Conservation (phyloP, 2,888 invertebrate genomes). For the Dolichomitus sp. region DNA sequence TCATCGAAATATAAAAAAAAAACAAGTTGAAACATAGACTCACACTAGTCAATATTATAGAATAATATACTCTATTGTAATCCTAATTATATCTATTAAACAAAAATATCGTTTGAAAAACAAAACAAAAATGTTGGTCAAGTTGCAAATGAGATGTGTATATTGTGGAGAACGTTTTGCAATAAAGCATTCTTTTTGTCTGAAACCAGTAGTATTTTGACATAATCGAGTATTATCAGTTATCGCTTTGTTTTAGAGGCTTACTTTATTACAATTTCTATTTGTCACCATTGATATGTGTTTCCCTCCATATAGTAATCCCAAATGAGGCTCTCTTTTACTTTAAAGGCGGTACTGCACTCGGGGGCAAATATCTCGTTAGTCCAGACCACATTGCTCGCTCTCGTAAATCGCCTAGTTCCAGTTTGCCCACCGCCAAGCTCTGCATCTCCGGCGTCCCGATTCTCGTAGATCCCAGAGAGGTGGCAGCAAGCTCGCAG, state of each 20-base stretch:
- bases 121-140: no score
- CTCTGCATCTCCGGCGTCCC: conserved; percentile 8
- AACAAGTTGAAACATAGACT: no score
- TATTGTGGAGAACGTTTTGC: no score
- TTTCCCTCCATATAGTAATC: neutral
- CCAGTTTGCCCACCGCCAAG: conserved; percentile 8
- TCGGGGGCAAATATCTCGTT: conserved; percentile 23
- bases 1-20: no score
- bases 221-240: no score
- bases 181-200: no score
- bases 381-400: conserved; percentile 31
- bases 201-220: no score
- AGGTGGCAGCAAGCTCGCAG: conserved; percentile 8
- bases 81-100: no score
- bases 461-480: conserved; percentile 23
- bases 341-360: conserved; percentile 4
- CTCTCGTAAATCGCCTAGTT: conserved; percentile 13
- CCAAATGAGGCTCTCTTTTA: neutral
- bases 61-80: no score
- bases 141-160: no score
- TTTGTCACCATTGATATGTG: neutral
- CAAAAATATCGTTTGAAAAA: no score
- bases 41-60: no score
- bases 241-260: neutral
- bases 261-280: neutral